Evolutionary conservation across 1,140 invertebrate species (phyloP), one percentile per base, ranked within the genome.

Genomic region (Rhopalosiphum padi): DNA sequence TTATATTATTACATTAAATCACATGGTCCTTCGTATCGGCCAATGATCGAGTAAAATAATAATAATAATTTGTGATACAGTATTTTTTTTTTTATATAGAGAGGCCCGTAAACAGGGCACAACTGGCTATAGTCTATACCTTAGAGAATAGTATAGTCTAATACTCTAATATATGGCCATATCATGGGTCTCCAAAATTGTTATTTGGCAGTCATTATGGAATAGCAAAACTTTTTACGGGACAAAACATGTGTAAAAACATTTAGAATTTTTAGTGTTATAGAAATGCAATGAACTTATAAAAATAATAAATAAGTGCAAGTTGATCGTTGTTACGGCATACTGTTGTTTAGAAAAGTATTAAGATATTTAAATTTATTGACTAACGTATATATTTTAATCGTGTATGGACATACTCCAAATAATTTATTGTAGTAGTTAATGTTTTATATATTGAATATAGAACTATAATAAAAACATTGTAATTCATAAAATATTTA

Each of bases 1-100:
- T 53, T 53, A 89, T n/a, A 53, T 89, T 37, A 89, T 89, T 53
- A 53, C 35, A 37, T 53, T 53, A 89, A 89, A 89, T 89, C 87
- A 37, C 87, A 25, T 53, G 87, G 87, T 53, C 87, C n/a, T 89
- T 51, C 22, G 18, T 35, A 41, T 55, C 51, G 88, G 88, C 22
- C 51, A 53, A 55, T 53, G 48, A 89, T 55, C 88, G 51, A 53
- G n/a, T 35, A 77, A 43, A 91, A 91, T 77, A 60, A 53, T 30
- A 91, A 55, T 60, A 91, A 91, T 60, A 55, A 43, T 60, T 77
- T 77, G 60, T 77, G n/a, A 77, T 77, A n/a, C 15, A n/a, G 60
- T n/a, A 77, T n/a, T 77, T 77, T 77, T 68, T 68, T 37, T 68
- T 77, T 77, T 77, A 9, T 6, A 21, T n/a, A 77, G 30, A 77